Percentiles rank a stretch among this genome's conserved stretches.
These are phyloP conservation scores for Cyphomyrus discorhynchus DNA, from an alignment of 2,113 vertebrate species.

Conservation along the genomic window DNA sequence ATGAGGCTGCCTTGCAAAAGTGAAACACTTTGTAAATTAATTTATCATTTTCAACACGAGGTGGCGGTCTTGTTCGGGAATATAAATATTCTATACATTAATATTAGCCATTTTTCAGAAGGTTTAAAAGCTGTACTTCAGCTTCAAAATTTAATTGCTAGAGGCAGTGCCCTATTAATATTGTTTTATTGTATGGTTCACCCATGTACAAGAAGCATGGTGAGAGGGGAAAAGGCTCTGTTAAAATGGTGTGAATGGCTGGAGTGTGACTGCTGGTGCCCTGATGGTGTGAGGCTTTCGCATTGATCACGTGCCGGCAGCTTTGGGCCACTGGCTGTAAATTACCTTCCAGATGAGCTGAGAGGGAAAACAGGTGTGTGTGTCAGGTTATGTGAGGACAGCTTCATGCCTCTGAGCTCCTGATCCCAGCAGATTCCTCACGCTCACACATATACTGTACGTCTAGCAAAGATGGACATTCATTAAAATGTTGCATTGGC, in stretches of 20 bases:
- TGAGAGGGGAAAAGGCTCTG: background rate
- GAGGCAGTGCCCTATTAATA: background rate
- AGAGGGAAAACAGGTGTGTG: background rate
- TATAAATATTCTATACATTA: background rate
- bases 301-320: background rate
- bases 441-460: background rate
- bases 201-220: background rate
- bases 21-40: background rate
- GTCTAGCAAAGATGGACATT: background rate
- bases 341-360: background rate
- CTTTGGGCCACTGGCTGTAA: background rate
- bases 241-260: background rate
- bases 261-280: background rate
- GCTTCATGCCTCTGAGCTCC: background rate
- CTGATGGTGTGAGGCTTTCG: background rate
- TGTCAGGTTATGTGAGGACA: background rate
- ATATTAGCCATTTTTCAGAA: background rate
- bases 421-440: background rate
- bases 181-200: background rate
- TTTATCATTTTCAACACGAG: background rate
- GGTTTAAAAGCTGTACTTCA: background rate
- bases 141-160: background rate
- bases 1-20: background rate
- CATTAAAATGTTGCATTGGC: background rate
- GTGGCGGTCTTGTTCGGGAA: background rate